phyloP scores from a whole-genome alignment of 2,113 vertebrate species.

The Hiodon tergisus region DNA sequence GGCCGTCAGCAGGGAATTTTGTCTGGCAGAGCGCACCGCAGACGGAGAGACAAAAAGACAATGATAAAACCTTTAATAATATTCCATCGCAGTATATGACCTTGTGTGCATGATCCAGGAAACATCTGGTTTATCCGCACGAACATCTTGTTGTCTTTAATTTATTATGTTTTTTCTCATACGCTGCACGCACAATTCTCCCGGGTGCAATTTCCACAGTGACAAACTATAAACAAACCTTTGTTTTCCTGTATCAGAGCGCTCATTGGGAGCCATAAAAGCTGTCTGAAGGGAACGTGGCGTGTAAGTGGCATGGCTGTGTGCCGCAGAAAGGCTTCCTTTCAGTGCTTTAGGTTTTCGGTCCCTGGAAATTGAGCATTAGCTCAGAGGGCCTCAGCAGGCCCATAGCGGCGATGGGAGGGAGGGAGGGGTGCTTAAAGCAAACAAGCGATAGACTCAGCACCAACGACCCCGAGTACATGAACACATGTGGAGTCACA shows the following conservation, averaged over 20 bases:
- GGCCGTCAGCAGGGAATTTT: conserved; percentile 2
- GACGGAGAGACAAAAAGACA: neutral
- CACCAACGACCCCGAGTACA: neutral
- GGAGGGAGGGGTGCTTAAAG: neutral
- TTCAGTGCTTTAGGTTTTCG: neutral
- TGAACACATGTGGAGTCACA: neutral
- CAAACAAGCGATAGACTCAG: neutral
- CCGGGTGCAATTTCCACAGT: neutral
- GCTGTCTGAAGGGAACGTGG: neutral
- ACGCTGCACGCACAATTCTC: neutral
- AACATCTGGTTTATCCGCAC: neutral
- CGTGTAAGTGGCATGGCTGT: neutral
- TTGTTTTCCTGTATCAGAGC: neutral
- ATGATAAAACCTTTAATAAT: too few relatives aligned
- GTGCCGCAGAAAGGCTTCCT: neutral
- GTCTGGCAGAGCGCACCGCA: neutral
- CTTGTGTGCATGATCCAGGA: neutral
- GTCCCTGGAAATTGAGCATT: neutral
- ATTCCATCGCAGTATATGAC: too few relatives aligned
- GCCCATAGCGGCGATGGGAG: neutral
- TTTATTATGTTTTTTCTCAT: conserved; percentile 8
- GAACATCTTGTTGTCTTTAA: conserved; percentile 9
- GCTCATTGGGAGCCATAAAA: neutral
- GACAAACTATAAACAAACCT: conserved; percentile 1
- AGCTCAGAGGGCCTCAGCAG: neutral